phyloP scores from a whole-genome alignment of 2,797 vertebrate genomes.

The Enteromius argenteus region DNA sequence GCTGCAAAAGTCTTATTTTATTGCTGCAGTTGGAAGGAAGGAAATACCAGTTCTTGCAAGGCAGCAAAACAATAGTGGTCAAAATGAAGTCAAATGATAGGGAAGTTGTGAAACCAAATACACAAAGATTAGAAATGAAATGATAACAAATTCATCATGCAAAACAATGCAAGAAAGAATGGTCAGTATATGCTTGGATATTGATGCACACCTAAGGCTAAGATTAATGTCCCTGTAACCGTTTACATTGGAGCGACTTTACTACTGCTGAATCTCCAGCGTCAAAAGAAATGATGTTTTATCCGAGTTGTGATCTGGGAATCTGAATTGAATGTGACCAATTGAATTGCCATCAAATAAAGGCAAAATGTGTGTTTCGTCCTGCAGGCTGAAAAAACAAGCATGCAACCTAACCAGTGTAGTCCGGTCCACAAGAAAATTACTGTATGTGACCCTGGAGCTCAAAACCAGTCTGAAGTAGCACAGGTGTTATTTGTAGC shows the following conservation, averaged over 20 bases:
- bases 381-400: not conserved
- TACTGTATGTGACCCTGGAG: not conserved
- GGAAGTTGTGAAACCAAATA: not conserved
- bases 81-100: not conserved
- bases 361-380: not conserved
- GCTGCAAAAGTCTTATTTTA: not conserved
- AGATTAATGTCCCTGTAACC: not conserved
- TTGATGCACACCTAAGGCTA: not conserved
- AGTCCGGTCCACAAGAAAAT: not conserved
- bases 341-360: not conserved
- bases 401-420: not conserved
- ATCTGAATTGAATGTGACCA: not conserved
- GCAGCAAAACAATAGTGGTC: not conserved
- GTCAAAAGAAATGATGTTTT: not conserved
- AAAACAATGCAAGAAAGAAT: not conserved
- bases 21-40: not conserved
- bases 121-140: not conserved
- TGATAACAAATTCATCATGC: not conserved
- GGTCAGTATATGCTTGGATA: not conserved
- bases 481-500: no score
- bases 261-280: not conserved
- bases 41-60: not conserved
- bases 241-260: not conserved
- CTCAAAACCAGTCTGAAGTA: no score
- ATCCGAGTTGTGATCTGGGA: not conserved